Base-by-base conservation (phyloP, 2,888 invertebrate genomes). In the Nemoura dubitans region DNA sequence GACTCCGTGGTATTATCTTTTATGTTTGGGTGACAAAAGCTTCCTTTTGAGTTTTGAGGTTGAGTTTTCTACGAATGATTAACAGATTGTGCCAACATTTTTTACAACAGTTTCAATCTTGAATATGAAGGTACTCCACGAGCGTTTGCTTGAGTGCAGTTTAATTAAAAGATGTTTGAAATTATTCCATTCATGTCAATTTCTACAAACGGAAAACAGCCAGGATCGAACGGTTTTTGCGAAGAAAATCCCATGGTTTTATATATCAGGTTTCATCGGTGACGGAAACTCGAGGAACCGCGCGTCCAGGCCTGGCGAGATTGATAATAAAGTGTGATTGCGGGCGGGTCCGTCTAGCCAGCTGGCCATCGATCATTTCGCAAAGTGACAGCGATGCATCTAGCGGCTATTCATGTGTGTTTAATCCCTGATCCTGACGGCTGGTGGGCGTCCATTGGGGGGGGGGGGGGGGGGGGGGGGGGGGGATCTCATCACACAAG, bases 271-370 rank as follows among this genome's bases (percentile, higher is more conserved):
- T 59, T 59, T 59, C 21, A 1, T 21, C 6, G 59, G 2, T 21
- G 59, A 59, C 2, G 59, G 59, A 59, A 59, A 59, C 1, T 14
- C 2, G 16, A 59, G 59, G 59, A 59, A 59, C 14, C 59, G 6
- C 59, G 16, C 10, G 59, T 59, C 59, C 84, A 76, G 28, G 6
- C 14, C 84, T 43, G 59, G 84, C n/a, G 27, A 84, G 43, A 84
- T 84, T 84, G 84, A 84, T 86, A 80, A 81, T 43, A 80, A 81
- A 86, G 86, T 43, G 21, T 59, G 59, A 59, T 59, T 59, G 59
- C 59, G 1, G 59, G 36, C 77, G 14, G 1, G 25, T 25, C 85
- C n/a, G n/a, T n/a, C 76, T 21, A 42, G 25, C 76, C 36, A 59
- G 14, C 81, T 3, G 43, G 25, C n/a, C 59, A 84, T 80, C 80